Evolutionary conservation across 2,113 vertebrate genomes (phyloP), one percentile per base, ranked within the genome.

Genomic region (Indicator maculatus): DNA sequence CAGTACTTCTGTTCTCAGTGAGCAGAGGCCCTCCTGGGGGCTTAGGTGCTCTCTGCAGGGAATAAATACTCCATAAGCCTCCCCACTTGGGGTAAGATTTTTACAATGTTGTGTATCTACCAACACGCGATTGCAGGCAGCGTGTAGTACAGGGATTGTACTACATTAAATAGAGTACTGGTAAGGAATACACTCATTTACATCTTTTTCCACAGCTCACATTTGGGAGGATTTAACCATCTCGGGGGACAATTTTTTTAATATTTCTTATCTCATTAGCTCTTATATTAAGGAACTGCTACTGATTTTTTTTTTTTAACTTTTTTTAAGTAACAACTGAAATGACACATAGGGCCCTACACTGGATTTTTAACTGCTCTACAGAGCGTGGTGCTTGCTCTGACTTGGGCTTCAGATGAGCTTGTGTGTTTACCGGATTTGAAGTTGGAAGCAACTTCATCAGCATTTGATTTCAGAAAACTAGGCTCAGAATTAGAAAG

Each of bases 1-100:
- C 38, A 15, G 21, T 4, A 18, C 12, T 89, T n/a, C 59, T 64
- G 41, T 18, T n/a, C 0, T 0, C 2, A 19, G 76, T 0, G 55
- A 70, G 76, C 69, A 14, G 36, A 44, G 70, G 36, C 31, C 24
- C 5, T 38, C 24, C 39, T 33, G 31, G 45, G 26, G 8, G 4
- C 31, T 13, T 3, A 18, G 33, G 26, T 76, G 28, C 8, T 61
- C 45, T 65, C 71, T 88, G 66, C 20, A 66, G 50, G 26, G 38
- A 83, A 11, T 6, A 55, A 90, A 12, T 5, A 9, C 2, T 17
- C 36, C 7, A 6, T 15, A n/a, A 66, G n/a, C 27, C 41, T 30
- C 31, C 27, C 3, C 26, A 47, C 55, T 11, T 24, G 9, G 24
- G 50, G n/a, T 38, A 69, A 65, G 11, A 8, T 24, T 67, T 83